These are phyloP conservation scores for Cyclophora albipunctata DNA, from an alignment of 2,888 invertebrate species.

Conservation along the genomic window DNA sequence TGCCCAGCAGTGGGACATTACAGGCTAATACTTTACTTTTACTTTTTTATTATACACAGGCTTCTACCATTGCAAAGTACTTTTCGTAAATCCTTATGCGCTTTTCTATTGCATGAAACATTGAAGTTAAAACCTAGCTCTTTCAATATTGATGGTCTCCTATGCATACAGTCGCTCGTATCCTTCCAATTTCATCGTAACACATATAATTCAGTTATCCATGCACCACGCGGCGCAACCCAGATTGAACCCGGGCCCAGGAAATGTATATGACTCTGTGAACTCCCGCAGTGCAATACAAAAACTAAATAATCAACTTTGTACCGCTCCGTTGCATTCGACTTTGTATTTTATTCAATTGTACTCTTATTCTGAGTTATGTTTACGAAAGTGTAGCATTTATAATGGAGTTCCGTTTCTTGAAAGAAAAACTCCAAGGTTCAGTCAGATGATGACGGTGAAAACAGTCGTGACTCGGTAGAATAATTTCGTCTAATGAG, in stretches of 20 bases:
- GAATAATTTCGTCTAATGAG: too few relatives aligned
- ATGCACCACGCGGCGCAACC: slow-evolving; percentile 60
- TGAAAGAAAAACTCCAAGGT: too few relatives aligned
- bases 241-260: slow-evolving; percentile 45
- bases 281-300: slow-evolving; percentile 57
- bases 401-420: background rate
- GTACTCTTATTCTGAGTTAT: background rate
- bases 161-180: slow-evolving; percentile 17
- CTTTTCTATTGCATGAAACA: too few relatives aligned
- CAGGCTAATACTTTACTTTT: too few relatives aligned
- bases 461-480: too few relatives aligned
- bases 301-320: slow-evolving; percentile 37
- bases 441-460: too few relatives aligned
- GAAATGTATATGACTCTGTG: slow-evolving; percentile 46
- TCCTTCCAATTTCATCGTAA: slow-evolving; percentile 42
- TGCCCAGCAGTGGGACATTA: too few relatives aligned
- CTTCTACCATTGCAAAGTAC: too few relatives aligned
- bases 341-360: slow-evolving; percentile 10
- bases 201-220: slow-evolving; percentile 62
- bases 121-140: too few relatives aligned
- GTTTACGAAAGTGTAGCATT: background rate
- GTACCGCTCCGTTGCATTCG: background rate
- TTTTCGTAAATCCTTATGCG: too few relatives aligned
- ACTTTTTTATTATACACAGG: too few relatives aligned
- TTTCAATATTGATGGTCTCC: slow-evolving; percentile 3